These are phyloP conservation scores for Melieria omissa DNA, from an alignment of 2,888 invertebrate species.

Conservation along the genomic window DNA sequence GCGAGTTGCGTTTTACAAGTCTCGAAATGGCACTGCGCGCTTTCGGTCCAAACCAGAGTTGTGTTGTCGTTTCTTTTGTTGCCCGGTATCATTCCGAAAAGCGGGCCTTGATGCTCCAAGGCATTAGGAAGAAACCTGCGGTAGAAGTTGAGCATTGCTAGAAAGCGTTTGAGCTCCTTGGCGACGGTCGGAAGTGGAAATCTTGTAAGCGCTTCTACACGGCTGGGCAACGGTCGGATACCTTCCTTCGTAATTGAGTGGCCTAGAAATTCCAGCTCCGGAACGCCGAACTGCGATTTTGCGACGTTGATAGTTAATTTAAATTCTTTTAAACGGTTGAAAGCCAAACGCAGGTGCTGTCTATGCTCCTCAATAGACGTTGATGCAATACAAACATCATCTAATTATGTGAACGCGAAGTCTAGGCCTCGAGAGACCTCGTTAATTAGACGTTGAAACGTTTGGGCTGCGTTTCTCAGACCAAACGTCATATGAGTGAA, in stretches of 20 bases:
- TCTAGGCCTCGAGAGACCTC: slow-evolving; percentile 31
- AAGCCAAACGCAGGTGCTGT: slow-evolving; percentile 12
- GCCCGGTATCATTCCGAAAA: slow-evolving; percentile 14
- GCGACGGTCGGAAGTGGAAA: slow-evolving; percentile 8
- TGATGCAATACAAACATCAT: slow-evolving; percentile 33
- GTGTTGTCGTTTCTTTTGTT: slow-evolving; percentile 13
- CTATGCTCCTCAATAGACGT: slow-evolving; percentile 26
- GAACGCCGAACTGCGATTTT: slow-evolving; percentile 22
- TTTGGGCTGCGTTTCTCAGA: slow-evolving; percentile 31
- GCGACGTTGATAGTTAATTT: slow-evolving; percentile 30
- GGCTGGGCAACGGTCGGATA: slow-evolving; percentile 3
- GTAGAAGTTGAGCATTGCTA: slow-evolving; percentile 31
- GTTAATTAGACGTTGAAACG: slow-evolving; percentile 43
- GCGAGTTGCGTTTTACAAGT: slow-evolving; percentile 3
- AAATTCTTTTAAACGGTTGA: slow-evolving; percentile 14
- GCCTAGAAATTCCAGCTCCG: slow-evolving; percentile 45
- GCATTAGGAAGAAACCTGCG: slow-evolving; percentile 32
- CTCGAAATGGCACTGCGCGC: slow-evolving; percentile 49
- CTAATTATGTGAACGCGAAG: slow-evolving; percentile 27
- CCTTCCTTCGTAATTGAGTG: slow-evolving; percentile 1
- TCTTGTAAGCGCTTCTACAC: not conserved
- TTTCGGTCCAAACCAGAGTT: not conserved
- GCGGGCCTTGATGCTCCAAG: slow-evolving; percentile 22
- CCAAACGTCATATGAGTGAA: slow-evolving; percentile 47
- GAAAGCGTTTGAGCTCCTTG: slow-evolving; percentile 39